A percentile compares a stretch with the other conserved stretches of the same genome.
Conservation (phyloP, 2,797 vertebrate genomes). For the Phrynocephalus guinanensis region DNA sequence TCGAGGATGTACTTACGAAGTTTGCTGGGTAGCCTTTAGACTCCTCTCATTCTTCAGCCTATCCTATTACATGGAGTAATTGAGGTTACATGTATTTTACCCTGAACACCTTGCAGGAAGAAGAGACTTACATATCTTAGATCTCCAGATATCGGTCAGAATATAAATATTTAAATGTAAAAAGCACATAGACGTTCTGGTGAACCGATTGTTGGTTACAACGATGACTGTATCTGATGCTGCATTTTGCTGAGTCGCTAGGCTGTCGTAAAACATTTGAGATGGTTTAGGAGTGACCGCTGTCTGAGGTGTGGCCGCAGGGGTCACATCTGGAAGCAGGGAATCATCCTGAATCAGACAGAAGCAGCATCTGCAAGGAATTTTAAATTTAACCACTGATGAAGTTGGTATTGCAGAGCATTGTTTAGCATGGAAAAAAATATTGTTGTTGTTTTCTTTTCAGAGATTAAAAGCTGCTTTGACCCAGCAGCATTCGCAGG, state of each 20-base stretch:
- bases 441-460: conserved; percentile 51
- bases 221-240: background rate
- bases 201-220: background rate
- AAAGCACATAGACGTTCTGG: no score
- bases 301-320: background rate
- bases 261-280: background rate
- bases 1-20: background rate
- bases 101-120: background rate
- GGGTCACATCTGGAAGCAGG: background rate
- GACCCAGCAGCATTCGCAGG: conserved; percentile 93
- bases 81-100: background rate
- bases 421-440: conserved; percentile 13
- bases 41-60: background rate
- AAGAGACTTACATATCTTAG: background rate
- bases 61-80: background rate
- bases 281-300: background rate
- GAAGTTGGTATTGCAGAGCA: background rate
- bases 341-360: background rate
- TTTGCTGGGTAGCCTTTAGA: background rate
- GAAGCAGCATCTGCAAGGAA: conserved; percentile 4
- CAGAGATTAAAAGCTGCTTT: conserved; percentile 92
- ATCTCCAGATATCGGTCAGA: background rate
- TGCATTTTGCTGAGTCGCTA: background rate
- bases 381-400: background rate
- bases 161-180: background rate